Evolutionary conservation across 2,888 invertebrate species (phyloP), one percentile per base, ranked within the genome.

Genomic region (Pyrochroa serraticornis): DNA sequence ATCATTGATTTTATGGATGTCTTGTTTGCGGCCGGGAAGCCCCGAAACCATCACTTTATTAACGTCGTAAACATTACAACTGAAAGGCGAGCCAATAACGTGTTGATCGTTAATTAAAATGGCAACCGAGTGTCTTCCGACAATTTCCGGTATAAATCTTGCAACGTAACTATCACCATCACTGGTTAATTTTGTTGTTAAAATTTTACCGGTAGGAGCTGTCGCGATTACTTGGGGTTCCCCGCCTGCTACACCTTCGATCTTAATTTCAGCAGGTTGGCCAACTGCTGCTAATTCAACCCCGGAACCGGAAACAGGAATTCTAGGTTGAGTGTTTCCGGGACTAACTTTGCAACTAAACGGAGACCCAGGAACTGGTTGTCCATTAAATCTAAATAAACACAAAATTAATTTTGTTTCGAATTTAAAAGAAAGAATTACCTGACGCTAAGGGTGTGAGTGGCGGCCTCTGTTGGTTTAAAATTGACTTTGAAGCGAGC

Each of bases 401-500:
- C 2, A 9, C 0, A 30, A 12, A 30, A 6, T 41, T 43, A n/a
- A 6, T 41, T 14, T 33, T 30, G 7, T 9, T 12, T 54, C 14
- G 31, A 13, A 33, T 30, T 45, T 39, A 31, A 31, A 45, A 30
- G 30, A 9, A 10, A 48, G 32, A 58, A 49, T 44, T 63, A 91
- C 75, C 89, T 87, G 32, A 98, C 96, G 42, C 95, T 95, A 3
- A 97, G 82, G 14, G 90, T 91, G 80, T 98, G 97, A 0, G 91
- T 86, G 1, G 94, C 93, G 0, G 96, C 89, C 81, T 96, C 95
- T 32, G 93, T 92, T 0, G 97, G 97, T 74, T 96, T 96, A 82
- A 98, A 98, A 80, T 97, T 97, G 5, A 89, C 89, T 79, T 89
- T 89, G 75, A 98, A 98, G 70, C 94, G 89, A 0, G 97, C 97